These are phyloP conservation scores for Eremobia ochroleuca DNA, from an alignment of 2,888 invertebrate species.

Conservation along the genomic window DNA sequence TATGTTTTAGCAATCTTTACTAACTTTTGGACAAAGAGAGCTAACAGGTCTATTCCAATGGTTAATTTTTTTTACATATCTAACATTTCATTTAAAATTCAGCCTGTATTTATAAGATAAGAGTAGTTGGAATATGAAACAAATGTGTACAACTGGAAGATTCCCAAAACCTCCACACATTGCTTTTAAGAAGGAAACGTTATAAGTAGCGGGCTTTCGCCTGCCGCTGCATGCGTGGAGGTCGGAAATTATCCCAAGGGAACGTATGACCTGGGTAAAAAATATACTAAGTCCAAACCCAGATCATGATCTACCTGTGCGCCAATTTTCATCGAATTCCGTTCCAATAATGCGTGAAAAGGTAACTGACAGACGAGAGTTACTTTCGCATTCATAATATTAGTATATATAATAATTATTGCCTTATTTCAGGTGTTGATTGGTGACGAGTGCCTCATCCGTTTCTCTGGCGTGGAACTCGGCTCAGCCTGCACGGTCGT, in stretches of 20 bases:
- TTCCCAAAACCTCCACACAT: background rate
- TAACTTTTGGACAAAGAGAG: background rate
- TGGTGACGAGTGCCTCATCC: constrained; percentile 98
- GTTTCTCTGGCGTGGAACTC: constrained; percentile 98
- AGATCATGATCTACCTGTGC: background rate
- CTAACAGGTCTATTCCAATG: background rate
- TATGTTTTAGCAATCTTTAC: background rate
- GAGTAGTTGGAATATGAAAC: background rate
- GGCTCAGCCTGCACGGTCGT: constrained; percentile 99
- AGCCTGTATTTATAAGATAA: background rate
- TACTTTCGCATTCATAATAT: background rate
- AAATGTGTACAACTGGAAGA: background rate
- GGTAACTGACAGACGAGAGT: background rate
- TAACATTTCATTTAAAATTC: background rate
- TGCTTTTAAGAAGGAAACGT: background rate
- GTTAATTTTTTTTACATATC: background rate
- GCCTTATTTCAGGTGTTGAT: constrained; percentile 94
- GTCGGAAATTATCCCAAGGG: no score
- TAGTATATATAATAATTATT: background rate
- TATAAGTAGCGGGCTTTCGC: background rate
- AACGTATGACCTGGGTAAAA: background rate
- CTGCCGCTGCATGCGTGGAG: background rate
- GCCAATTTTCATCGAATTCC: background rate
- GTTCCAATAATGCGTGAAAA: background rate
- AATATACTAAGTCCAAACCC: background rate